Percentiles rank a stretch among this genome's conserved stretches.
Conservation (phyloP, 2,113 vertebrate species). For the Notiomystis cincta region DNA sequence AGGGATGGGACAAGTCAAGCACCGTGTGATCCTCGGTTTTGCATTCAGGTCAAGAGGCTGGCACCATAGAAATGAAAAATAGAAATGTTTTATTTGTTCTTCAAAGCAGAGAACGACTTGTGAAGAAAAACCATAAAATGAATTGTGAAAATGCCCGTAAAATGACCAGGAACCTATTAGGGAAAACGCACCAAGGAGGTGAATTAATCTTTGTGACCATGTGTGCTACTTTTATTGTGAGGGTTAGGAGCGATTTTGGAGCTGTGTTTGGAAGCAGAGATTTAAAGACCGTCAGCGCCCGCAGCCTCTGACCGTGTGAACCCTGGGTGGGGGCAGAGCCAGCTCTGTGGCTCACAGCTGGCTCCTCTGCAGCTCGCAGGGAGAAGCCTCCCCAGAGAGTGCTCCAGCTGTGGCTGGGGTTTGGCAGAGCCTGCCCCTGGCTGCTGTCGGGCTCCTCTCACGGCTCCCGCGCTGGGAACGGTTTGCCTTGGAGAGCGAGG, state of each 20-base stretch:
- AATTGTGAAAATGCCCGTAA: neutral
- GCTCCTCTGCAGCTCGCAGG: neutral
- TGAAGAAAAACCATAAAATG: neutral
- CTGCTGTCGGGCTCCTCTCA: neutral
- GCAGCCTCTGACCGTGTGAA: accelerated
- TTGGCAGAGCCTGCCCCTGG: neutral
- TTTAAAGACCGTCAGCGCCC: accelerated
- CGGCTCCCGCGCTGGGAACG: neutral
- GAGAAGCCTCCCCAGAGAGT: accelerated
- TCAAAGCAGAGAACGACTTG: neutral
- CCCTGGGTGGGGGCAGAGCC: neutral
- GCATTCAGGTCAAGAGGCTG: neutral
- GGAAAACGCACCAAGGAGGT: neutral
- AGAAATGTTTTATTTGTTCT: neutral
- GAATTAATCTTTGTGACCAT: neutral
- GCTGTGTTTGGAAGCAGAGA: neutral
- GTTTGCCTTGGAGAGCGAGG: too few relatives aligned
- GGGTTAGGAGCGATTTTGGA: neutral
- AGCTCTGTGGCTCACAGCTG: accelerated
- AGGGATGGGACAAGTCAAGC: neutral
- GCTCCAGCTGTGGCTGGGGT: neutral
- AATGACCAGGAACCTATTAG: neutral
- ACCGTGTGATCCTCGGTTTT: accelerated
- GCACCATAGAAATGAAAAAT: neutral
- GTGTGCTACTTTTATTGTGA: too few relatives aligned